Evolutionary conservation across 1,140 invertebrate species (phyloP).

Genomic region (Elymnias hypermnestra): DNA sequence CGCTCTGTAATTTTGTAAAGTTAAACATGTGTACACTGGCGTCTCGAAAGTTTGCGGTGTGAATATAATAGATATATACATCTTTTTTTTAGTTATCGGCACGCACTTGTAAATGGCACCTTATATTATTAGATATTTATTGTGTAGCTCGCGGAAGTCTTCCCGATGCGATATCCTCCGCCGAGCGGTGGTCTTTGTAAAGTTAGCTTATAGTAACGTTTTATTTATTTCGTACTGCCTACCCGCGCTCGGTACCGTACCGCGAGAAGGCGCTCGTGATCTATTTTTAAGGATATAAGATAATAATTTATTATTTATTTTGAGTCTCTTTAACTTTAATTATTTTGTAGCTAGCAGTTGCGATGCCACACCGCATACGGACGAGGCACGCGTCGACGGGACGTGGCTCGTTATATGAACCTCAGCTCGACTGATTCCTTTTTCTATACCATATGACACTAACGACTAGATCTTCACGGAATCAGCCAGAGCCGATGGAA

Average conservation of each 20-base stretch:
- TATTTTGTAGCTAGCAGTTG: conserved; percentile 57
- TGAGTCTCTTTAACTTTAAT: conserved; percentile 74
- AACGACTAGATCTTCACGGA: conserved; percentile 21
- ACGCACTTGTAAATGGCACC: conserved; percentile 73
- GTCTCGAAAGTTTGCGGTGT: conserved; percentile 74
- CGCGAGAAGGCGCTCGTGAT: conserved; percentile 74
- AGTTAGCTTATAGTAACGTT: conserved; percentile 72
- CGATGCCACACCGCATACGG: conserved; percentile 66
- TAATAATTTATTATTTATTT: conserved; percentile 77
- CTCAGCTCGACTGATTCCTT: conserved; percentile 37
- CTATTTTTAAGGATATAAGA: conserved; percentile 75
- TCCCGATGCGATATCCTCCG: conserved; percentile 70
- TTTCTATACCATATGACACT: conserved; percentile 4
- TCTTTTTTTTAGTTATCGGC: conserved; percentile 66
- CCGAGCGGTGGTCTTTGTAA: conserved; percentile 73
- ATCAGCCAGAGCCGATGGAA: conserved; percentile 29
- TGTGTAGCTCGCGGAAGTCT: conserved; percentile 70
- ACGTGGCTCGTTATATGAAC: conserved; percentile 47
- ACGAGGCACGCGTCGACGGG: conserved; percentile 62
- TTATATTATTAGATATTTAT: conserved; percentile 73
- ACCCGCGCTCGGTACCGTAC: conserved; percentile 69
- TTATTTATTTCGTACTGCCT: conserved; percentile 73
- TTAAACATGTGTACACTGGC: conserved; percentile 62
- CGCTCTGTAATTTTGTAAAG: conserved; percentile 60
- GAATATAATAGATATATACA: conserved; percentile 56